Evolutionary conservation across 2,113 vertebrate genomes (phyloP).

Genomic region (Falcunculus frontatus): DNA sequence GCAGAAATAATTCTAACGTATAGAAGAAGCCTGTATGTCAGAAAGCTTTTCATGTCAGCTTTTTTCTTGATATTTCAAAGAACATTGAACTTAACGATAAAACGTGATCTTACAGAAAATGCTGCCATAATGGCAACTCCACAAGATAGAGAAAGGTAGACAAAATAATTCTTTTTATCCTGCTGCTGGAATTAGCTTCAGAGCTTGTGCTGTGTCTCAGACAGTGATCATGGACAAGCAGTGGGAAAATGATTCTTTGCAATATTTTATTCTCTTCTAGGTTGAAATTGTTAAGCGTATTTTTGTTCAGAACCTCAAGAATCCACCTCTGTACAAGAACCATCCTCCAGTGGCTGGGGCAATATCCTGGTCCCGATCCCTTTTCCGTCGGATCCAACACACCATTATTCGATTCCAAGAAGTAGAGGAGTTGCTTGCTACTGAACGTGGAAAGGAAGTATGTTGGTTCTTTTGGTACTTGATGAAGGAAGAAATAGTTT

Average conservation of each 20-base stretch:
- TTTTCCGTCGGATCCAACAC: constrained; percentile 78
- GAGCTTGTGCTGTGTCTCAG: neutral
- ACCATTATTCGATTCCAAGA: constrained; percentile 82
- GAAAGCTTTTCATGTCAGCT: neutral
- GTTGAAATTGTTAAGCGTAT: constrained; percentile 76
- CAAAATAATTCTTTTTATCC: neutral
- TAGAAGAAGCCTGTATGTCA: neutral
- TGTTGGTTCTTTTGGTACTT: neutral
- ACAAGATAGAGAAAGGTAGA: neutral
- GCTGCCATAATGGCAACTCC: neutral
- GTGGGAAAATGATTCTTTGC: neutral
- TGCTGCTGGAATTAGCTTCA: neutral
- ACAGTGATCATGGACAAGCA: neutral
- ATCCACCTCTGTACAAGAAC: constrained; percentile 79
- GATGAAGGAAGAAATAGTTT: neutral
- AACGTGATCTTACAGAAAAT: neutral
- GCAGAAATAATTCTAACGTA: neutral
- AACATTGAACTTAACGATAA: neutral
- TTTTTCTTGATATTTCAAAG: neutral
- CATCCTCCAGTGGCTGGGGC: constrained; percentile 87
- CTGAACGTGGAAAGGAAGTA: constrained; percentile 75
- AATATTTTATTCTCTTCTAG: constrained; percentile 60
- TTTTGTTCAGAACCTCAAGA: constrained; percentile 75
- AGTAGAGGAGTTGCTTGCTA: constrained; percentile 75
- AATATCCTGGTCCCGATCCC: constrained; percentile 83